Percentiles rank a stretch among this genome's conserved stretches.
Evolutionary conservation across 2,888 invertebrate species (phyloP).

Genomic region (Leptinotarsa haldemani): DNA sequence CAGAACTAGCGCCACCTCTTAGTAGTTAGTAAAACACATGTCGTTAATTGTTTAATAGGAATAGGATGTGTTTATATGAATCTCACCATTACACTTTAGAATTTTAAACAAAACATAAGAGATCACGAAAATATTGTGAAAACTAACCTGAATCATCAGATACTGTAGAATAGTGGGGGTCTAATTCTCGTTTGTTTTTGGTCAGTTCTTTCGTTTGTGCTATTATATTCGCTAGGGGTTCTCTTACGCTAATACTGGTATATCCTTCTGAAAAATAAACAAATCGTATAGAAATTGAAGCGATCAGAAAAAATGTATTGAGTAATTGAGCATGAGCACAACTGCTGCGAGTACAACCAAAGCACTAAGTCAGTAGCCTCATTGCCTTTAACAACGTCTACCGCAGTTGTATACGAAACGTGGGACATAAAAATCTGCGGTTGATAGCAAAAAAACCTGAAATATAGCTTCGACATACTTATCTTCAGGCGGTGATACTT

Average conservation of each 20-base stretch:
- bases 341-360: no score
- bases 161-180: slow-evolving; percentile 89
- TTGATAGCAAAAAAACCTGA: no score
- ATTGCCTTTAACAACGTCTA: no score
- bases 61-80: no score
- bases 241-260: slow-evolving; percentile 90
- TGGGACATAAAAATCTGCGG: no score
- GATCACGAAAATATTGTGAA: not conserved
- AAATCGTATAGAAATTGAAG: not conserved
- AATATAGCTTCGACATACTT: no score
- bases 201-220: slow-evolving; percentile 71
- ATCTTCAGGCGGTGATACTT: no score
- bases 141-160: slow-evolving; percentile 86
- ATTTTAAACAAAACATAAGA: not conserved
- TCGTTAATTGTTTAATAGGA: no score
- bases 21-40: no score
- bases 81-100: not conserved
- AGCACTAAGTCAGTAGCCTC: no score
- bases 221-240: slow-evolving; percentile 84
- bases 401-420: no score
- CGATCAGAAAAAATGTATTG: not conserved
- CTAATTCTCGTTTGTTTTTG: slow-evolving; percentile 65
- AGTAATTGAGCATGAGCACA: not conserved
- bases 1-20: no score
- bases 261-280: slow-evolving; percentile 79